Evolutionary conservation across 1,140 invertebrate genomes (phyloP), one percentile per base, ranked within the genome.

Genomic region (Drosophila chauvacae): DNA sequence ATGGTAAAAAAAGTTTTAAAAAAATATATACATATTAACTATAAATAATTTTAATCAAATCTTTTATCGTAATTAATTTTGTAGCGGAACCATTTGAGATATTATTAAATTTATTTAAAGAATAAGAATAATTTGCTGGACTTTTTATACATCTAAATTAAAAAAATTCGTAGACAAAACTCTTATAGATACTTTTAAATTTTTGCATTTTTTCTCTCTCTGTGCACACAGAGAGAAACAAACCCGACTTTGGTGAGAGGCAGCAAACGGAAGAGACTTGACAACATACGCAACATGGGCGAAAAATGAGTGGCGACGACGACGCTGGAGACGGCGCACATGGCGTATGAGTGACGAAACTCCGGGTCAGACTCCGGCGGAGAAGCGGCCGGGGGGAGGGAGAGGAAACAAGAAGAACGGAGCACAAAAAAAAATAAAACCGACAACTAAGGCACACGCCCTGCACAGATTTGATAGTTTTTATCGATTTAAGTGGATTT

Each of bases 401-500:
- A 1, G 11, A 14, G 39, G 7, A 18, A 14, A 4, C 26, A 20
- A 42, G 18, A 11, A 13, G 23, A 41, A 14, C 16, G 14, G 9
- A 10, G 35, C 14, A 28, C 1, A 42, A 23, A 23, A 59, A 23
- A 60, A 62, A 20, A 28, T 16, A 30, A 30, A 64, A 64, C 61
- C 39, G 57, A 65, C 62, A 62, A 69, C 37, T 68, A 30, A 73
- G 63, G 71, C 72, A 86, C 85, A 87, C 83, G 86, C 86, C 81
- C 81, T 81, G 68, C 74, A 90, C 81, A 90, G 86, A 90, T 85
- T 90, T 90, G 81, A 85, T 90, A 90, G 86, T 90, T 90, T 90
- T 90, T 90, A 90, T 90, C 86, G 85, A 90, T 90, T 90, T 81
- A 90, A 90, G 85, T 90, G 78, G 83, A 86, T 86, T 80, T 86